Conservation (phyloP, 2,113 vertebrate species). For the Xiphophorus hellerii region DNA sequence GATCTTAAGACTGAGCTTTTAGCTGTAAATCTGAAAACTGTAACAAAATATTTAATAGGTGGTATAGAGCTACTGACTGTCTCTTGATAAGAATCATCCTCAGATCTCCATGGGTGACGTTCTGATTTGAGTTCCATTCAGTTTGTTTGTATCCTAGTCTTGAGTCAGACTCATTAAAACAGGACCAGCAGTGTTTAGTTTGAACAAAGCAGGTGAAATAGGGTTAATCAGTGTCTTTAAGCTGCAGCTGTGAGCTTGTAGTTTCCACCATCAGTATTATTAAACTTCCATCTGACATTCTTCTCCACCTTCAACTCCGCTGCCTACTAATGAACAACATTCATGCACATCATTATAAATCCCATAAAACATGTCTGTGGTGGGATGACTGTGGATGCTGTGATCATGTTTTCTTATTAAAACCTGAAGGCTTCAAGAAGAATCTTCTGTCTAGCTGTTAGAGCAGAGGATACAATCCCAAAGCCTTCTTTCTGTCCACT, state of each 20-base stretch:
- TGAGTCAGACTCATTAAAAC: constrained; percentile 62
- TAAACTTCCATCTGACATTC: constrained; percentile 50
- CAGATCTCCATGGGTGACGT: not conserved
- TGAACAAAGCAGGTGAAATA: constrained; percentile 66
- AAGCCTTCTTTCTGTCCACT: no score
- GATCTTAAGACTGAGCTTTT: not conserved
- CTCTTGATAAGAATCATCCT: not conserved
- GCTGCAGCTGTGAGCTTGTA: constrained; percentile 47
- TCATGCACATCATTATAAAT: constrained; percentile 25
- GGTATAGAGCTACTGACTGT: not conserved
- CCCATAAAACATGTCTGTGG: constrained; percentile 25
- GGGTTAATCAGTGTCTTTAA: constrained; percentile 44
- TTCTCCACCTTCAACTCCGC: not conserved
- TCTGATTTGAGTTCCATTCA: not conserved
- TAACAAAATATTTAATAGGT: not conserved
- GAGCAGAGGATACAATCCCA: no score
- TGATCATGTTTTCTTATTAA: constrained; percentile 8
- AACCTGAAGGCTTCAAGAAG: not conserved
- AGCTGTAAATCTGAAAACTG: not conserved
- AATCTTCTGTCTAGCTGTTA: not conserved
- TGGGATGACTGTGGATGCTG: constrained; percentile 14
- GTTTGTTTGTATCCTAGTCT: constrained; percentile 23
- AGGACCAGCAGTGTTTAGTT: constrained; percentile 67
- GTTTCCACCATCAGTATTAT: constrained; percentile 72
- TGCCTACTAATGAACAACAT: constrained; percentile 36